Evolutionary conservation across 2,888 invertebrate species (phyloP).

Genomic region (Tenthredo distinguenda): DNA sequence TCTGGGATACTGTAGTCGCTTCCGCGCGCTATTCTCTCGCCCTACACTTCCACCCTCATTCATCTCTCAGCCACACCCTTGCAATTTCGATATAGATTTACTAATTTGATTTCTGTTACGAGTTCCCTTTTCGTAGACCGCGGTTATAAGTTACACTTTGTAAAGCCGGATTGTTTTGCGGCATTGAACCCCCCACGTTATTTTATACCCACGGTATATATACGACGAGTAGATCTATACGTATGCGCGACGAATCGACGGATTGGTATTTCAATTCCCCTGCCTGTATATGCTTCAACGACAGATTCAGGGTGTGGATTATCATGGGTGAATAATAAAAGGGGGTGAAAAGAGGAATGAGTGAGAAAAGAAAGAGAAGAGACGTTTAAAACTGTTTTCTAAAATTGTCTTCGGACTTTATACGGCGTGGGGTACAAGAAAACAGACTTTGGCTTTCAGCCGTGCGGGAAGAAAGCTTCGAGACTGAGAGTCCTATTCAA

Average conservation of each 20-base stretch:
- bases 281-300: not conserved
- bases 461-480: conserved; percentile 8
- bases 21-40: conserved; percentile 28
- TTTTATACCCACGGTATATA: not conserved
- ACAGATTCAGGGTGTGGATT: not conserved
- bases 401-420: conserved; percentile 21
- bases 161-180: not conserved
- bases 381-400: not conserved
- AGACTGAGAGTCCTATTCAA: conserved; percentile 30
- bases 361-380: not conserved
- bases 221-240: not conserved
- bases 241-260: not conserved
- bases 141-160: conserved; percentile 24
- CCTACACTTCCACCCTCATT: conserved; percentile 43
- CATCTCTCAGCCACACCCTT: conserved; percentile 38
- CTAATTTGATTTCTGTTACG: conserved; percentile 43
- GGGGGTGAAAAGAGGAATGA: not conserved
- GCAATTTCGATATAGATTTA: conserved; percentile 50
- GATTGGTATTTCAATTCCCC: not conserved
- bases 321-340: not conserved
- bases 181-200: not conserved
- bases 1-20: conserved; percentile 52
- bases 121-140: not conserved
- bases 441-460: conserved; percentile 29
- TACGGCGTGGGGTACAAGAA: not conserved